Percentiles rank a stretch among this genome's conserved stretches.
Evolutionary conservation across 1,140 invertebrate genomes (phyloP).

Genomic region (Sycophaga agraensis): DNA sequence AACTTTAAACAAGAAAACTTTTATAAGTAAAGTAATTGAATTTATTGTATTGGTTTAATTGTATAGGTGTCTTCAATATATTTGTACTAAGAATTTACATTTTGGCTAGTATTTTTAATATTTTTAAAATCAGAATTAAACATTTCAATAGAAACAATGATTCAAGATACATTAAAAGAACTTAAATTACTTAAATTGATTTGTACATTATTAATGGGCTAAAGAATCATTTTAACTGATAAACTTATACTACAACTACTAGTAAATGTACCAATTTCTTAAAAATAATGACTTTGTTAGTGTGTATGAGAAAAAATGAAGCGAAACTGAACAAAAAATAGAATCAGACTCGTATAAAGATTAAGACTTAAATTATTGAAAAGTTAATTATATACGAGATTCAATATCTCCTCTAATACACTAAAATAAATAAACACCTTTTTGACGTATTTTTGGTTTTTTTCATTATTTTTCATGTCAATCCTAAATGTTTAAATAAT

Average conservation of each 20-base stretch:
- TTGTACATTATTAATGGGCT: conserved; percentile 4
- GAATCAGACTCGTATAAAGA: background rate
- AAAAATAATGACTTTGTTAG: background rate
- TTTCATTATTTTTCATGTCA: conserved; percentile 9
- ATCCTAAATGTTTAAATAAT: too few relatives aligned
- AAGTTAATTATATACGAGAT: background rate
- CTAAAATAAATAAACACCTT: background rate
- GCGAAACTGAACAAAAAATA: background rate
- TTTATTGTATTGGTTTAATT: background rate
- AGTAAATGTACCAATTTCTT: conserved; percentile 12
- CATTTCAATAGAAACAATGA: conserved; percentile 1
- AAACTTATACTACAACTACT: background rate
- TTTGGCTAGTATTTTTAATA: background rate
- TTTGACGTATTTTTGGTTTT: background rate
- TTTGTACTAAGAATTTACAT: background rate
- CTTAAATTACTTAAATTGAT: background rate
- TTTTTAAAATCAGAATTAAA: background rate
- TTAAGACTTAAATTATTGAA: conserved; percentile 6
- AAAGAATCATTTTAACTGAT: conserved; percentile 12
- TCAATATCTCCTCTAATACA: background rate
- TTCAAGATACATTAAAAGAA: background rate
- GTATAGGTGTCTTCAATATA: background rate
- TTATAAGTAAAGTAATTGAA: conserved; percentile 5
- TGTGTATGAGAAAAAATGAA: conserved; percentile 6
- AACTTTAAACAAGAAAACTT: background rate